Evolutionary conservation across 2,888 invertebrate genomes (phyloP), one percentile per base, ranked within the genome.

Genomic region (Nycteola revayana): DNA sequence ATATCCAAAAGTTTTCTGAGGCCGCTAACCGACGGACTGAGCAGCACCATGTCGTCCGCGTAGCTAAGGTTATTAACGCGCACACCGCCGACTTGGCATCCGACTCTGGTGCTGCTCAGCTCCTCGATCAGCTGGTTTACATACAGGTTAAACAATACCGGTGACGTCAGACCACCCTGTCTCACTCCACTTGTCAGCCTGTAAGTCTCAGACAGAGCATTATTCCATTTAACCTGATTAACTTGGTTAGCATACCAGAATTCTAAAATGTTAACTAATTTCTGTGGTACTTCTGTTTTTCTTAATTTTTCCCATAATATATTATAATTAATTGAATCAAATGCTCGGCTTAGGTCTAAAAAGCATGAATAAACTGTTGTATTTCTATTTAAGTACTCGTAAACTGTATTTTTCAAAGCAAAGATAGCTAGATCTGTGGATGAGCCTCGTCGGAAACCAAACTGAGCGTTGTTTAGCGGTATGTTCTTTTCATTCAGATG

Each of bases 401-500:
- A 1, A 3, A 28, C 10, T 3, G 28, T 28, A 7, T 28, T 28
- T 21, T 28, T 28, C 1, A 28, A n/a, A 1, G 28, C 6, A 5
- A 28, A 28, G 1, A 28, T 28, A 10, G 28, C 28, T 9, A 28
- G 1, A 7, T 28, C 28, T 1, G 28, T 28, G 4, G 28, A 28
- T 1, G 17, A 7, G 0, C 28, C 28, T 3, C 4, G 3, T 7
- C 28, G 28, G n/a, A 28, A 28, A 1, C 28, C 28, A 10, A 28
- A 28, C 3, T 26, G 26, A 9, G 22, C 10, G 9, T 30, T 28
- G 20, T n/a, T 23, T 17, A 36, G 8, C 5, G 23, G 7, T 10
- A 29, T 10, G 8, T 29, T 29, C n/a, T 29, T 22, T 23, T 29
- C 29, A 29, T 17, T 22, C 8, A 29, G 22, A 11, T 29, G 22